Evolutionary conservation across 2,888 invertebrate species (phyloP), one percentile per base, ranked within the genome.

Genomic region (Digitonthophagus gazella): DNA sequence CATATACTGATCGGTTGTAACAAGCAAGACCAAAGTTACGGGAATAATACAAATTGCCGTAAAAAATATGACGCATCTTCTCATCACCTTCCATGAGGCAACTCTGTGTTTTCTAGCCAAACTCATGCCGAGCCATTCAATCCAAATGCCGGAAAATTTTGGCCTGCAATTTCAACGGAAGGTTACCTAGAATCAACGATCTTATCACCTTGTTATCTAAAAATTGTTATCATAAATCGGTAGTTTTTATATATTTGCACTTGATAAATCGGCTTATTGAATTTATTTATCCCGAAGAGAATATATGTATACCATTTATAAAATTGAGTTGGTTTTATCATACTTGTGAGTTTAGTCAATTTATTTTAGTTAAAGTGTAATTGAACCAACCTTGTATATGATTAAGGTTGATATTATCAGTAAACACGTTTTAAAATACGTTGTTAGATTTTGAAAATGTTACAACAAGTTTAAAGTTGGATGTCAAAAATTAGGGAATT

Each of bases 1-100:
- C 83, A 88, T 86, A 77, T 88, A 88, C 76, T 86, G 86, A 74
- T 88, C 88, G 2, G 87, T 87, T 14, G 88, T 86, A 81, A 88
- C 87, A 72, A 88, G 81, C 63, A 88, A 81, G 8, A 88, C 87
- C 70, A 88, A 84, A 78, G 88, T 83, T 1, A 88, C 87, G 5
- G 88, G 85, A 16, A 88, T 83, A 72, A 88, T 85, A 67, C 88
- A 88, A 0, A 88, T 86, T 0, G 88, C 87, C 14, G 86, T 87
- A 70, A 88, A 84, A 78, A 88, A 88, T 0, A 88, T 85, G 66
- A 88, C 85, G 74, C 88, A 88, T 75, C 88, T 81, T 64, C 87
- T 84, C 18, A 87, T 78, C 57, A 81, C 80, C 73, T 79, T 81
- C 82, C 81, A 82, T 64, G 80, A 78, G 70, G 77, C 78, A 56